These are phyloP conservation scores for Lepidochrysops patricia DNA, from an alignment of 2,888 invertebrate species.

Conservation along the genomic window DNA sequence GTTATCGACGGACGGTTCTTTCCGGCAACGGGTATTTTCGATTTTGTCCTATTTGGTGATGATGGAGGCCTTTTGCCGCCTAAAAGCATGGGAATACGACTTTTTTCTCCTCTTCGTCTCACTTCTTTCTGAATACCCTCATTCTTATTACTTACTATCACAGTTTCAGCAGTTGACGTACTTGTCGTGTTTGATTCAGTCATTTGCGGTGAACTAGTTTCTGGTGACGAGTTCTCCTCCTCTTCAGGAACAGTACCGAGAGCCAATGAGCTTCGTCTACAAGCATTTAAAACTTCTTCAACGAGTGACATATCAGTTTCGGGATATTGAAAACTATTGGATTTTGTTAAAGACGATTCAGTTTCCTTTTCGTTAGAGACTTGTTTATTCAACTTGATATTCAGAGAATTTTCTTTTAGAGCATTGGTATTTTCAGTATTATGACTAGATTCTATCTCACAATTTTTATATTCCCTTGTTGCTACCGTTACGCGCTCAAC, in stretches of 20 bases:
- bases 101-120: conserved; percentile 65
- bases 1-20: conserved; percentile 33
- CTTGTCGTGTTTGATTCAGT: conserved; percentile 79
- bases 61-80: conserved; percentile 65
- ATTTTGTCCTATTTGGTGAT: conserved; percentile 51
- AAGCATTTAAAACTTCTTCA: conserved; percentile 62
- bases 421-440: conserved; percentile 48
- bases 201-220: conserved; percentile 72
- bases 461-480: conserved; percentile 42
- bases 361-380: conserved; percentile 39
- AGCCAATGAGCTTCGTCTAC: conserved; percentile 57
- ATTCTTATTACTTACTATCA: conserved; percentile 77
- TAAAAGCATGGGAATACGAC: conserved; percentile 71
- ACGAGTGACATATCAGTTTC: conserved; percentile 59
- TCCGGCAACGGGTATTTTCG: conserved; percentile 62
- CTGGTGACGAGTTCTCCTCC: conserved; percentile 73
- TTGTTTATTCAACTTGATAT: conserved; percentile 52
- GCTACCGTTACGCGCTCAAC: conserved; percentile 31
- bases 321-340: conserved; percentile 51
- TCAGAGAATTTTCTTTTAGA: conserved; percentile 59
- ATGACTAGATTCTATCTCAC: conserved; percentile 54
- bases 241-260: conserved; percentile 77
- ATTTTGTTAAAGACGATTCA: conserved; percentile 49
- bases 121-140: conserved; percentile 49
- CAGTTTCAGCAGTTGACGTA: conserved; percentile 81